Evolutionary conservation across 2,888 invertebrate species (phyloP).

Genomic region (Idaea straminata): DNA sequence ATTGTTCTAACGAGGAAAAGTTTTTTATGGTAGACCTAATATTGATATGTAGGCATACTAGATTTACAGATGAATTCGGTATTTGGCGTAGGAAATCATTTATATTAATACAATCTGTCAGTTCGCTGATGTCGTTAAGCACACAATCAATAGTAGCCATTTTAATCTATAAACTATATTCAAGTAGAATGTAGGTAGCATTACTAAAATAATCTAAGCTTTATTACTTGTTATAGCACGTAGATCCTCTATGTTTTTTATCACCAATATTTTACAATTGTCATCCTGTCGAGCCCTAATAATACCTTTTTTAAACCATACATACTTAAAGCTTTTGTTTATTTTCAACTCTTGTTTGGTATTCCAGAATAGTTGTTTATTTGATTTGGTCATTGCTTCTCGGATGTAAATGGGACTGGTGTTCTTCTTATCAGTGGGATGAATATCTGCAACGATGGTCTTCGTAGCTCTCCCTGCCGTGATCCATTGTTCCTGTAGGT

Average conservation of each 20-base stretch:
- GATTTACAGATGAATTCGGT: neutral
- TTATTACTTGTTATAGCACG: neutral
- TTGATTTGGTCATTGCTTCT: neutral
- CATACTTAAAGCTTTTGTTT: neutral
- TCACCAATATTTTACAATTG: neutral
- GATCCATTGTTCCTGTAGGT: too few relatives aligned
- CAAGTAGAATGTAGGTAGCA: neutral
- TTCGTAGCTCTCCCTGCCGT: too few relatives aligned
- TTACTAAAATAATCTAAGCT: neutral
- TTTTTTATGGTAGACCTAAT: neutral
- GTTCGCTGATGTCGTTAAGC: neutral
- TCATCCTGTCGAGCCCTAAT: neutral
- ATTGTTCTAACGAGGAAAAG: neutral
- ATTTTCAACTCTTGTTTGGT: neutral
- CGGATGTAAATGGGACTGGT: neutral
- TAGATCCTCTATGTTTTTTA: neutral
- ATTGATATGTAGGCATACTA: neutral
- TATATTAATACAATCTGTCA: neutral
- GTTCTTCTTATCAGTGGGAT: neutral
- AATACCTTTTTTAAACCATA: neutral
- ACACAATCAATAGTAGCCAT: neutral
- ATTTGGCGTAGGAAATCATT: neutral
- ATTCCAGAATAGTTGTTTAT: neutral
- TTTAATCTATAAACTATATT: neutral
- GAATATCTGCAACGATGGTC: too few relatives aligned